Evolutionary conservation across 2,888 invertebrate genomes (phyloP).

Genomic region (Brachynemurus nebulosus): DNA sequence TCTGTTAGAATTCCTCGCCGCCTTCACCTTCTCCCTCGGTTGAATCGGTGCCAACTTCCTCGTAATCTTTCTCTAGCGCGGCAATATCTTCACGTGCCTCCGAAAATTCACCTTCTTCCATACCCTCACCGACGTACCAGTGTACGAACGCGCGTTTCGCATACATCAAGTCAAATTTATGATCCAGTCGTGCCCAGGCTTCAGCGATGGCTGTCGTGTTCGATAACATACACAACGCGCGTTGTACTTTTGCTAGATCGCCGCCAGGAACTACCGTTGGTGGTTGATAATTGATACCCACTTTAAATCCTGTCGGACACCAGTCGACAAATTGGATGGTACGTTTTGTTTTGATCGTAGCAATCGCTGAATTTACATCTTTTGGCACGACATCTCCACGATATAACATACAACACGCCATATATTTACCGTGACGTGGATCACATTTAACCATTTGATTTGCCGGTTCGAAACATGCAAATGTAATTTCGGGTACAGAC

Average conservation of each 20-base stretch:
- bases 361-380: constrained; percentile 41
- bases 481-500: constrained; percentile 42
- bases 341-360: constrained; percentile 42
- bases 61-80: constrained; percentile 54
- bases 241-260: constrained; percentile 42
- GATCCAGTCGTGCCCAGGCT: constrained; percentile 51
- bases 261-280: constrained; percentile 36
- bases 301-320: constrained; percentile 31
- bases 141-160: constrained; percentile 55
- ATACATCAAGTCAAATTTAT: constrained; percentile 56
- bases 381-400: constrained; percentile 30
- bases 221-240: constrained; percentile 53
- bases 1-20: constrained; percentile 12
- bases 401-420: constrained; percentile 43
- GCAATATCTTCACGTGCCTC: constrained; percentile 64
- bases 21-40: constrained; percentile 35
- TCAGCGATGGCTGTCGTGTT: constrained; percentile 54
- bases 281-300: constrained; percentile 37
- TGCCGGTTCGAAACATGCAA: constrained; percentile 46
- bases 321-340: constrained; percentile 29
- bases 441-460: constrained; percentile 45
- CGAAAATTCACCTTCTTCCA: constrained; percentile 67
- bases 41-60: constrained; percentile 53
- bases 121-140: constrained; percentile 69
- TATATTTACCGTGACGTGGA: constrained; percentile 37